A percentile compares a stretch with the other conserved stretches of the same genome.
Conservation (phyloP, 1,140 invertebrate species). For the Leptestheria dahalacensis region DNA sequence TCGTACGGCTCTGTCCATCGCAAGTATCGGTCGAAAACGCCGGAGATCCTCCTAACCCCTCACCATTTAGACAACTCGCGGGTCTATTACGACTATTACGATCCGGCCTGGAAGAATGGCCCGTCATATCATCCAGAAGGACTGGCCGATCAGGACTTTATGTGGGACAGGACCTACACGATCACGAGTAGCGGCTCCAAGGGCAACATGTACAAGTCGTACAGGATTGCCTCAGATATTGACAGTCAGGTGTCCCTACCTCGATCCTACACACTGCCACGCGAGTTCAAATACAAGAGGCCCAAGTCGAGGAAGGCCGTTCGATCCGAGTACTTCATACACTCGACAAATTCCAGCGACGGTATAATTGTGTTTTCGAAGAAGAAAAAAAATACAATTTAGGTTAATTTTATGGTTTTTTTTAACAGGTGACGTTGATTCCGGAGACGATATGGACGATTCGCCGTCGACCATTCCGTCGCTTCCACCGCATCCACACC, state of each 20-base stretch:
- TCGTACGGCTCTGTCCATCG: conserved; percentile 28
- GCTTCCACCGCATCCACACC: conserved; percentile 6
- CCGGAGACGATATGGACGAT: conserved; percentile 21
- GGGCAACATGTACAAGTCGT: conserved; percentile 31
- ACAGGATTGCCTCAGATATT: conserved; percentile 46
- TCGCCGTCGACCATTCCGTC: not conserved
- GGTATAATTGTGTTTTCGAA: no score
- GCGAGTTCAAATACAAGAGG: conserved; percentile 63
- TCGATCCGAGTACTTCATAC: conserved; percentile 44
- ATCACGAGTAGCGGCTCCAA: conserved; percentile 15
- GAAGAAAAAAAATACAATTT: no score
- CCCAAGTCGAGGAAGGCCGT: conserved; percentile 34
- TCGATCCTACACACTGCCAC: conserved; percentile 62
- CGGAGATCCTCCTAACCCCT: conserved; percentile 58
- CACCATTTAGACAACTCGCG: conserved; percentile 40
- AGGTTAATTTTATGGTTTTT: no score
- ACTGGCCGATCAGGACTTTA: not conserved
- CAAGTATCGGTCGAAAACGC: conserved; percentile 41
- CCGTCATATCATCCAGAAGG: conserved; percentile 18
- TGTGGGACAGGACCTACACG: conserved; percentile 10
- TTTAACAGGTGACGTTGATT: conserved; percentile 24
- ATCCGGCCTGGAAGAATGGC: conserved; percentile 24
- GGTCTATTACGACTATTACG: conserved; percentile 27
- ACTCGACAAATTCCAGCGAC: conserved; percentile 70
- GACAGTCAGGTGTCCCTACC: conserved; percentile 63